Evolutionary conservation across 2,888 invertebrate species (phyloP), one percentile per base, ranked within the genome.

Genomic region (Cataglyphis albicans): DNA sequence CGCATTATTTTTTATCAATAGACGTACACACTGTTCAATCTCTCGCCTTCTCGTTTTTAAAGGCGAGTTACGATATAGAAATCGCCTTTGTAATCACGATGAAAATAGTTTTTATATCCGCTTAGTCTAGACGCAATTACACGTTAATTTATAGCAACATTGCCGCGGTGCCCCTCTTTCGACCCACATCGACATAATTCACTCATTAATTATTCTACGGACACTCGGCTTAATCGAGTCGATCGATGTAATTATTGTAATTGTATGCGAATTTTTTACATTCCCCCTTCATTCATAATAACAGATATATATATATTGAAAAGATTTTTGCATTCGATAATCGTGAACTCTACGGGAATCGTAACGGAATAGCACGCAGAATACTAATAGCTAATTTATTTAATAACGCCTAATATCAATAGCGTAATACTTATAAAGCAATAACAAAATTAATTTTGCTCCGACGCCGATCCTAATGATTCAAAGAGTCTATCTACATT

Each of bases 131-230:
- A 52, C 38, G 18, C 25, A 57, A 61, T 78, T 59, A 80, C 32
- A 29, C 55, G 32, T 67, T 64, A 80, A 83, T 80, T 83, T 65
- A 72, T 48, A 44, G 44, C 29, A 41, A 38, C 48, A 57, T 41
- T 9, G 78, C 21, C 70, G 55, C 44, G 44, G 65, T 4, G 9
- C 70, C 57, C 44, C 35, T 64, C 75, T 57, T 74, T 59, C 57
- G 70, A 38, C 41, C n/a, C 25, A 82, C 41, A 68, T 75, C 68
- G 63, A 25, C 44, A 38, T 41, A 63, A 75, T 44, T 75, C 59
- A 55, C 29, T 15, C 48, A 81, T 87, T 67, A 76, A 82, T 87
- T 87, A 87, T 73, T 81, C 65, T 64, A 55, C 21, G 65, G 32
- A 64, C 38, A 48, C 68, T 75, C 61, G 59, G 12, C 9, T 38